Base-by-base conservation (phyloP, 2,113 vertebrate species). In the Proteles cristata region DNA sequence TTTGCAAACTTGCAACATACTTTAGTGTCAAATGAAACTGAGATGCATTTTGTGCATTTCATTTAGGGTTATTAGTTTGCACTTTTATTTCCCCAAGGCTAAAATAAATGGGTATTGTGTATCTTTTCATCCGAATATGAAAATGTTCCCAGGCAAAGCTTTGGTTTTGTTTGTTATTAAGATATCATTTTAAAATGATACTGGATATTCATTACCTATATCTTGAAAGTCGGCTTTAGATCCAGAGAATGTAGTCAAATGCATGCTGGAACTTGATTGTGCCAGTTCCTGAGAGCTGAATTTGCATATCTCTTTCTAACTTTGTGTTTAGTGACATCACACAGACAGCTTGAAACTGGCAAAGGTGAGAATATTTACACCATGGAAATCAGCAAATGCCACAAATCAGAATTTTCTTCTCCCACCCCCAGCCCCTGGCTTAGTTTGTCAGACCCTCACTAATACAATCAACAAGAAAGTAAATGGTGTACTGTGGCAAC, bases 41-140 rank as follows among this genome's bases (percentile, higher is more conserved):
- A 80, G 65, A 85, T 95, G 65, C 85, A 89, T 96, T 96, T 85
- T 85, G 93, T 86, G 65, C 71, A 76, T 96, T 96, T 96, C 81
- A 95, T 74, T 95, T 82, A 97, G 68, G 66, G 26, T 90, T 95
- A 88, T 95, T 96, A 96, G 58, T 90, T 96, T 96, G 90, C 61
- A 97, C 93, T 96, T 97, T 96, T 94, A 96, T 98, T 98, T 98
- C 94, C 88, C 97, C 87, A 95, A 93, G 95, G 96, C 92, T 87
- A 76, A 65, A 93, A 90, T 71, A 94, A 98, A 97, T 92, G 96
- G n/a, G 66, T 81, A 90, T 80, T 94, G 28, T 73, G 84, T 82
- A 73, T 90, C 94, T 97, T 98, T 96, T 97, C 66, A 88, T 92
- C 71, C 94, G 91, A 91, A 88, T 31, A 90, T 45, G 76, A 96